Evolutionary conservation across 2,797 vertebrate species (phyloP).

Genomic region (Lagodon rhomboides): DNA sequence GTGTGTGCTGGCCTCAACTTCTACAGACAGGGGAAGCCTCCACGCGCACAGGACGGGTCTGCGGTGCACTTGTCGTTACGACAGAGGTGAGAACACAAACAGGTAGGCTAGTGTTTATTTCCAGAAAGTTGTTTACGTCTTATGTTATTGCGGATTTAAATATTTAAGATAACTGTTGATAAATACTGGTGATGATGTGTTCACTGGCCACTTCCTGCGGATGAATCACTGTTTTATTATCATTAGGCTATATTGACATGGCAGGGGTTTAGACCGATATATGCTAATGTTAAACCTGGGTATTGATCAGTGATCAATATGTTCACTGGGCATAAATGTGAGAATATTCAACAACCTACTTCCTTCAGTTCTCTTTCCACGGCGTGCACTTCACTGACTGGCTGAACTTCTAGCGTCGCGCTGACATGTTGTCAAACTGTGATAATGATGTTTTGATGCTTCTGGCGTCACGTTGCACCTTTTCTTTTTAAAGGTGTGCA

Average conservation of each 20-base stretch:
- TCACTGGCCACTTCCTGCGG: conserved; percentile 19
- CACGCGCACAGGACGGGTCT: conserved; percentile 30
- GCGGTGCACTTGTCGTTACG: conserved; percentile 64
- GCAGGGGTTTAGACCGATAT: background rate
- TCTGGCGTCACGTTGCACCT: background rate
- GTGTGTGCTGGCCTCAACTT: conserved; percentile 27
- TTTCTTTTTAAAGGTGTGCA: conserved; percentile 39
- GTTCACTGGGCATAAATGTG: background rate
- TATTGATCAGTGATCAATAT: background rate
- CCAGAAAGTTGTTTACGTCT: background rate
- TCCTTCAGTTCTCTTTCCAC: background rate
- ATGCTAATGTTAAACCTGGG: background rate
- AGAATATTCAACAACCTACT: background rate
- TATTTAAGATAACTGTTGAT: background rate
- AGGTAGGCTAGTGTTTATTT: background rate
- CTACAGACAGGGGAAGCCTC: conserved; percentile 38
- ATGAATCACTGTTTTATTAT: background rate
- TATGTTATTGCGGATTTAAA: background rate
- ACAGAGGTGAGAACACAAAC: conserved; percentile 70
- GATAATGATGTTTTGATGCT: background rate
- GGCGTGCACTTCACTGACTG: background rate
- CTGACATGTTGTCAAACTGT: conserved; percentile 1
- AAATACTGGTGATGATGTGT: background rate
- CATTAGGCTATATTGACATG: background rate
- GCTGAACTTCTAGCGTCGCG: background rate